A percentile compares a stretch with the other conserved stretches of the same genome.
Evolutionary conservation across 2,888 invertebrate genomes (phyloP).

Genomic region (Diadegma fenestrale): DNA sequence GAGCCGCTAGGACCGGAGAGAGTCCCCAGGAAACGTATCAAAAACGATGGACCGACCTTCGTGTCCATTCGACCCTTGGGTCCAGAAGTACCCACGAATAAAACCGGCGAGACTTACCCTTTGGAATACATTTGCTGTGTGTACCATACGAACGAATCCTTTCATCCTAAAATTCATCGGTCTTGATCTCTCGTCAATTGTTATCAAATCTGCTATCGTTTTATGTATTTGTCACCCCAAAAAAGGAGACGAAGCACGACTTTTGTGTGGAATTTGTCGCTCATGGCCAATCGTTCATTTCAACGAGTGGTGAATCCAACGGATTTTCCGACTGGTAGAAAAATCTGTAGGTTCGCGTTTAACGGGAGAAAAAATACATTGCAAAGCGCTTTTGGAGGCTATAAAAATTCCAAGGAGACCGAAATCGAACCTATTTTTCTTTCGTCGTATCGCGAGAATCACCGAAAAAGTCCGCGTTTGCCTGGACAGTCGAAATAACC

Average conservation of each 20-base stretch:
- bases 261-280: not conserved
- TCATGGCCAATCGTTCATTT: not conserved
- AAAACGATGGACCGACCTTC: conserved; percentile 57
- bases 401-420: not conserved
- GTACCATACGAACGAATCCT: conserved; percentile 2
- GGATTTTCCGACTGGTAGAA: not conserved
- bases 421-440: not conserved
- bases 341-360: not conserved
- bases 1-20: not conserved
- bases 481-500: conserved; percentile 27
- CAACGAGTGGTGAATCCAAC: not conserved
- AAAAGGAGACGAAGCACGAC: not conserved
- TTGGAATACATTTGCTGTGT: conserved; percentile 20
- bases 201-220: not conserved
- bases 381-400: not conserved
- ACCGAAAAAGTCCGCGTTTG: conserved; percentile 37
- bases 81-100: conserved; percentile 50
- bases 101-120: conserved; percentile 47
- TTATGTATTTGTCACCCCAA: not conserved
- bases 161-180: conserved; percentile 9
- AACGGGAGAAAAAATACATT: not conserved
- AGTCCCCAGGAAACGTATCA: conserved; percentile 55
- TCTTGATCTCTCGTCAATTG: conserved; percentile 1
- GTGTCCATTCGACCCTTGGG: conserved; percentile 41
- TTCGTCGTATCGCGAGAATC: conserved; percentile 1